Conservation (phyloP, 1,140 invertebrate species). For the Pachyrhynchus sulphureomaculatus region DNA sequence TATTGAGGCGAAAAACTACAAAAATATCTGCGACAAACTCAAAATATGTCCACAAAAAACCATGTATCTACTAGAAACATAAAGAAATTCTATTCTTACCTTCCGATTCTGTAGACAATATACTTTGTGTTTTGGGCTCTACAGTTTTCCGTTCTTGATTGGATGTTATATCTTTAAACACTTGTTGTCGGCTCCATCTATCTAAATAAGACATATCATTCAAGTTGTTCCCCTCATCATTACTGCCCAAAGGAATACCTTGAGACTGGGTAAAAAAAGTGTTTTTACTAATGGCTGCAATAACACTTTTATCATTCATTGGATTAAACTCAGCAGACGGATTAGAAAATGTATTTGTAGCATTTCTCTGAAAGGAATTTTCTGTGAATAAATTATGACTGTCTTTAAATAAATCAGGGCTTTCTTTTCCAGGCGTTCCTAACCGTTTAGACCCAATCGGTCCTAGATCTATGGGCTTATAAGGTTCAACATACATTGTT, state of each 20-base stretch:
- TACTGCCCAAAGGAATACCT: not conserved
- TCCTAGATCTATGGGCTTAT: constrained; percentile 44
- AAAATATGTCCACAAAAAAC: no score
- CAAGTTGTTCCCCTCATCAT: not conserved
- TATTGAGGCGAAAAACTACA: no score
- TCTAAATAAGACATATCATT: not conserved
- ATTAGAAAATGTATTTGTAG: not conserved
- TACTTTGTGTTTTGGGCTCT: no score
- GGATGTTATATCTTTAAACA: not conserved
- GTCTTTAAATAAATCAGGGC: constrained; percentile 27
- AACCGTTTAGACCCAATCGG: constrained; percentile 47
- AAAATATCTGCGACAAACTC: no score
- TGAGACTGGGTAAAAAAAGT: not conserved
- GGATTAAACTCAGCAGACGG: constrained; percentile 6
- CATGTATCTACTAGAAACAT: no score
- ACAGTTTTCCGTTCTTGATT: not conserved
- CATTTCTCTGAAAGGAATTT: not conserved
- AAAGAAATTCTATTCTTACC: no score
- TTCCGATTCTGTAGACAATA: no score
- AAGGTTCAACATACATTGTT: constrained; percentile 50
- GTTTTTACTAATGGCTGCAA: constrained; percentile 18
- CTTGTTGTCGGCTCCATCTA: constrained; percentile 3
- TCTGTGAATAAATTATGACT: not conserved
- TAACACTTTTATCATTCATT: constrained; percentile 21
- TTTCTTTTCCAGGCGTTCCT: constrained; percentile 25